Percentiles rank a stretch among this genome's conserved stretches.
phyloP scores from a whole-genome alignment of 2,888 invertebrate species.

The Hartigia nigra region DNA sequence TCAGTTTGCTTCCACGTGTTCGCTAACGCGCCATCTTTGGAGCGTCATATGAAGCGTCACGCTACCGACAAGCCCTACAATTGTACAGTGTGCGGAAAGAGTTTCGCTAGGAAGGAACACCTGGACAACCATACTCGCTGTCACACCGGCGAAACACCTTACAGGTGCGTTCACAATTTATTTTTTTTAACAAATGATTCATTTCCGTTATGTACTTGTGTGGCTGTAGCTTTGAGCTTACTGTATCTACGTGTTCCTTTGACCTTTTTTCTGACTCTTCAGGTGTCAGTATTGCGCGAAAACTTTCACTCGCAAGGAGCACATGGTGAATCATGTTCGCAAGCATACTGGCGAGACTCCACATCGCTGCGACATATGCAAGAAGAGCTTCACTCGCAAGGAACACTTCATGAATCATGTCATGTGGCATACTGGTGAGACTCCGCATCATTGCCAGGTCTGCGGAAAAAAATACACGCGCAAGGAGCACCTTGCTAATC shows the following conservation, averaged over 20 bases:
- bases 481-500: slow-evolving; percentile 89
- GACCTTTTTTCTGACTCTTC: slow-evolving; percentile 21
- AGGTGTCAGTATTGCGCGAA: slow-evolving; percentile 81
- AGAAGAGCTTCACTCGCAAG: slow-evolving; percentile 82
- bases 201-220: neutral
- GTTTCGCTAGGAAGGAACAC: slow-evolving; percentile 88
- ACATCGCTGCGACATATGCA: slow-evolving; percentile 81
- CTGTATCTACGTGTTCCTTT: neutral
- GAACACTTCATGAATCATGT: slow-evolving; percentile 85
- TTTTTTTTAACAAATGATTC: neutral
- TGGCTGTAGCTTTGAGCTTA: neutral
- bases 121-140: slow-evolving; percentile 86
- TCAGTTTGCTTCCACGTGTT: slow-evolving; percentile 80
- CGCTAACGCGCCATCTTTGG: slow-evolving; percentile 74
- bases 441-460: slow-evolving; percentile 87
- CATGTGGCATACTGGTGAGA: slow-evolving; percentile 87
- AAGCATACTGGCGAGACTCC: slow-evolving; percentile 83
- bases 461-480: slow-evolving; percentile 91
- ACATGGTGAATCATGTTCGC: slow-evolving; percentile 82
- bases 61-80: slow-evolving; percentile 87
- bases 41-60: slow-evolving; percentile 84
- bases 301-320: slow-evolving; percentile 81
- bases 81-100: slow-evolving; percentile 87
- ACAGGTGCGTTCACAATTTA: slow-evolving; percentile 66
- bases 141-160: slow-evolving; percentile 87